Percentiles rank a stretch among this genome's conserved stretches.
Conservation (phyloP, 2,888 invertebrate genomes). For the Lymantria dispar region DNA sequence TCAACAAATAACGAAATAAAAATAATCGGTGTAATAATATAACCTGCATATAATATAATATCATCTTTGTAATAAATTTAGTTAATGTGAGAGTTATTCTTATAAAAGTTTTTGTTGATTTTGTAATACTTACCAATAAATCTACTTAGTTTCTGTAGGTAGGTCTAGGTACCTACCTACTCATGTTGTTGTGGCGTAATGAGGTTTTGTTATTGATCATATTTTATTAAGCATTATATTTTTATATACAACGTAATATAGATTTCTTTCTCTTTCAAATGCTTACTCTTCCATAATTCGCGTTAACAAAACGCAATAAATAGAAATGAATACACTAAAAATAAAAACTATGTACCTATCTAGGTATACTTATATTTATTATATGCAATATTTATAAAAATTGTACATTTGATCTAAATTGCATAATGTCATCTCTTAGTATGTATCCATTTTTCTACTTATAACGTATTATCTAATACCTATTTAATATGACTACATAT, state of each 20-base stretch:
- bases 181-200: constrained; percentile 51
- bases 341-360: too few relatives aligned
- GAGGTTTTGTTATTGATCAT: constrained; percentile 48
- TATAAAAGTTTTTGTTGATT: constrained; percentile 46
- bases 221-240: background rate
- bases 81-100: constrained; percentile 36
- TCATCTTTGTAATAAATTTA: constrained; percentile 16
- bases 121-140: constrained; percentile 43
- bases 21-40: background rate
- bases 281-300: too few relatives aligned
- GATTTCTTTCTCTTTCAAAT: background rate
- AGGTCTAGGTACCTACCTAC: constrained; percentile 18
- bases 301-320: too few relatives aligned
- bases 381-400: too few relatives aligned
- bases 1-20: too few relatives aligned
- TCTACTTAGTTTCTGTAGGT: constrained; percentile 47
- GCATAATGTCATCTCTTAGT: too few relatives aligned
- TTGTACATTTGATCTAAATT: too few relatives aligned
- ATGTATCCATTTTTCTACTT: too few relatives aligned
- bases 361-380: too few relatives aligned
- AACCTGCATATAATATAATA: constrained; percentile 16
- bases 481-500: too few relatives aligned
- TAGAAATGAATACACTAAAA: too few relatives aligned
- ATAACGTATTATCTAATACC: too few relatives aligned
- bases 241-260: background rate